A percentile compares a stretch with the other conserved stretches of the same genome.
Conservation (phyloP, 53 echinoderm and acorn worm species). For the Mesocentrotus franciscanus region DNA sequence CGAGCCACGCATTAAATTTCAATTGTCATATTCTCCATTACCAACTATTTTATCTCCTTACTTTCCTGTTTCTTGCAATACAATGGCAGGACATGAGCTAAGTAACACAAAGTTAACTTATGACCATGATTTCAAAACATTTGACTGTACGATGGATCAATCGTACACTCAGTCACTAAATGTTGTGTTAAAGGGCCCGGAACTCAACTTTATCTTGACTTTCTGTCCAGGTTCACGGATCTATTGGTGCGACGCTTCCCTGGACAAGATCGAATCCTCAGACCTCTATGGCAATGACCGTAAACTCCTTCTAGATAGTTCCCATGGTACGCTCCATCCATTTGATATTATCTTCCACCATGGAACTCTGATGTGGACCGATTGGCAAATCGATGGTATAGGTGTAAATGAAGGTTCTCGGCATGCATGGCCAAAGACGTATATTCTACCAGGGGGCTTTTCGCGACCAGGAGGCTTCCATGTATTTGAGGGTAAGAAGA, state of each 20-base stretch:
- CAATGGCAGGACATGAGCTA: no score
- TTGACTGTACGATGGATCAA: no score
- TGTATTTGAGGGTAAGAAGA: conserved; percentile 60
- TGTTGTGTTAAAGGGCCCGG: no score
- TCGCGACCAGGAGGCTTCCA: conserved; percentile 55
- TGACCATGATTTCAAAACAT: no score
- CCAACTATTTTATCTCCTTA: no score
- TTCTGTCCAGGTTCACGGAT: conserved; percentile 45
- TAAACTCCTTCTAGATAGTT: not conserved
- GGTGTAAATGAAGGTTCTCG: not conserved
- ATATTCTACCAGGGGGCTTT: conserved; percentile 6
- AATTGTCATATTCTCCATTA: no score
- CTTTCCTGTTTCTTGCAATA: no score
- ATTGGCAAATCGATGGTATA: conserved; percentile 40
- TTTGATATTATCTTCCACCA: no score
- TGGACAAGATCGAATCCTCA: conserved; percentile 64
- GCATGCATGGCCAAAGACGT: not conserved
- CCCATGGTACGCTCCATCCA: not conserved
- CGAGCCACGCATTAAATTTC: no score
- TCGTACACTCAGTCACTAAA: no score
- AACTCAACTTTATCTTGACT: no score
- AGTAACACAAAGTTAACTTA: no score
- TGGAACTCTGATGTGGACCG: conserved; percentile 63
- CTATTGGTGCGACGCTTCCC: conserved; percentile 74
- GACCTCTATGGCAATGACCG: conserved; percentile 59